Percentiles rank a stretch among this genome's conserved stretches.
Conservation (phyloP, 2,797 vertebrate genomes). For the Arnoldichthys spilopterus region DNA sequence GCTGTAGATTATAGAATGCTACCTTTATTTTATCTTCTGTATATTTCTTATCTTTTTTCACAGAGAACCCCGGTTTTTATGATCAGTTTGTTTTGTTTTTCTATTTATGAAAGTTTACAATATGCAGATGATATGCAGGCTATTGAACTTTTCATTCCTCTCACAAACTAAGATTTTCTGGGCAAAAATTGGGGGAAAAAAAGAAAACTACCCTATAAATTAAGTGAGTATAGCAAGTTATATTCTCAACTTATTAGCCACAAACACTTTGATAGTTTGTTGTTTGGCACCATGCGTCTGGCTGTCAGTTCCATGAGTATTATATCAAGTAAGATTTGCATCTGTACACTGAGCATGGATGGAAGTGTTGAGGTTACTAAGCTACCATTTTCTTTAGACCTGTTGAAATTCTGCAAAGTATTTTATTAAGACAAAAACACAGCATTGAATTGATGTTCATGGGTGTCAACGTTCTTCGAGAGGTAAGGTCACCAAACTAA, state of each 20-base stretch:
- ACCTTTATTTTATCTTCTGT: background rate
- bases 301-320: constrained; percentile 2
- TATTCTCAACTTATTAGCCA: background rate
- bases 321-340: background rate
- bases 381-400: background rate
- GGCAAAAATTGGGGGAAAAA: too few relatives aligned
- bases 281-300: background rate
- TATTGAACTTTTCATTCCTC: background rate
- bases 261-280: background rate
- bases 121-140: background rate
- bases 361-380: background rate
- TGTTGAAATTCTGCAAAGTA: background rate
- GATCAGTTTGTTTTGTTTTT: background rate
- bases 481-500: too few relatives aligned
- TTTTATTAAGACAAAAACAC: background rate
- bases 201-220: too few relatives aligned
- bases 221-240: background rate
- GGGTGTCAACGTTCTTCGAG: too few relatives aligned
- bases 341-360: background rate
- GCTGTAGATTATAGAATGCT: background rate
- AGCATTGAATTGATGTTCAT: too few relatives aligned
- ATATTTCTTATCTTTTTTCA: background rate
- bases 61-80: background rate
- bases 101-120: background rate
- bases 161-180: too few relatives aligned